Base-by-base conservation (phyloP, 37 sponge, comb jelly and placozoan genomes). In the Aphrocallistes beatrix region DNA sequence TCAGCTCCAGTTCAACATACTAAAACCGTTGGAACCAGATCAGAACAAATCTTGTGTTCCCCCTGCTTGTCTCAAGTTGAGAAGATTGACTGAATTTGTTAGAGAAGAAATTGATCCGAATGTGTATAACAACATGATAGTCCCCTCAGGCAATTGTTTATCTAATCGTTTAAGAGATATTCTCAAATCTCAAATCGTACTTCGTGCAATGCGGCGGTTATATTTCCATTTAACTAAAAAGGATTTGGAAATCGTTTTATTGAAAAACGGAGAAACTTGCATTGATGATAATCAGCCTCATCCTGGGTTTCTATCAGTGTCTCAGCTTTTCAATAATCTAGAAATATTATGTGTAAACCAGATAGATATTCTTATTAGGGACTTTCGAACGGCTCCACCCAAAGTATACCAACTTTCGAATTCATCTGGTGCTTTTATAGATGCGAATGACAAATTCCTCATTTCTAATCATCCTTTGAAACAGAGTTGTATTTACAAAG, bases 251-350 rank as follows among this genome's bases (percentile, higher is more conserved):
- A 60, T 25, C 6, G 10, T 60, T 8, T 13, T 60, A 1, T 30
- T 60, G 34, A 25, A 3, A 30, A 60, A 60, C n/a, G 75, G 75
- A 60, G 75, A 60, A 60, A 60, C 75, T 60, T 60, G 75, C n/a
- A 25, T 60, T 28, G 75, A 60, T 60, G 75, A 60, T 13, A 30
- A 30, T 30, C 21, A 25, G 3, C 3, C 8, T 30, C 75, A 60
- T 60, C 75, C 75, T 60, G 75, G 75, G 10, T 60, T 60, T 28
- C 17, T 25, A 30, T 60, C 75, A 25, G 34, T 60, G 1, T 60
- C 8, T 6, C n/a, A 32, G 10, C 10, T 60, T 19, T 42, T 60
- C 6, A 60, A 60, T 13, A 60, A 30, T 19, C n/a, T 60, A 60
- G 3, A 6, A 60, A 30, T 60, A 19, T 19, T 60, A 28, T 3